These are phyloP conservation scores for Nezara viridula DNA, from an alignment of 2,888 invertebrate species.

Conservation along the genomic window DNA sequence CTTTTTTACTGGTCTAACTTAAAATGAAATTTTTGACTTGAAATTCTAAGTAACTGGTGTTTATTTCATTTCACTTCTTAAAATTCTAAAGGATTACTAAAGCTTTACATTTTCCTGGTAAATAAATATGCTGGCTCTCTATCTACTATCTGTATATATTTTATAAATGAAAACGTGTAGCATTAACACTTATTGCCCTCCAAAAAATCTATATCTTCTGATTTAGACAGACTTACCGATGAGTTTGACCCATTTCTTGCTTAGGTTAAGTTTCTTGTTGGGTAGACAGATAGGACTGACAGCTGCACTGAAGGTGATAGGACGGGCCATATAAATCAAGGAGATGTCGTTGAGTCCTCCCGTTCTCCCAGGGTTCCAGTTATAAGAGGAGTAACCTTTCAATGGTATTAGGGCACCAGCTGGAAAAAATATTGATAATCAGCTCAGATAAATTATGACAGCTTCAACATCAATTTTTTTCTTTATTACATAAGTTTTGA, in stretches of 20 bases:
- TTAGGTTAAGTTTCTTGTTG: slow-evolving; percentile 19
- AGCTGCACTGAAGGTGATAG: background rate
- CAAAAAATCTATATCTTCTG: too few relatives aligned
- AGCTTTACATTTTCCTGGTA: too few relatives aligned
- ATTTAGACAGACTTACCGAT: background rate
- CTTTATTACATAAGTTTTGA: too few relatives aligned
- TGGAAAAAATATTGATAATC: background rate
- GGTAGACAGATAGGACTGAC: slow-evolving; percentile 16
- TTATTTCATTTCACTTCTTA: too few relatives aligned
- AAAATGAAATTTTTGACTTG: too few relatives aligned
- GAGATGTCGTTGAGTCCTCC: background rate
- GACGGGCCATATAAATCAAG: background rate
- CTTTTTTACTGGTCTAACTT: too few relatives aligned
- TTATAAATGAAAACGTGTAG: too few relatives aligned
- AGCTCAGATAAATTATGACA: background rate
- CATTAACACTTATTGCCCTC: too few relatives aligned
- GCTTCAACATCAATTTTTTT: background rate
- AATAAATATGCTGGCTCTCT: too few relatives aligned
- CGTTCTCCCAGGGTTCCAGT: background rate
- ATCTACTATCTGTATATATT: too few relatives aligned
- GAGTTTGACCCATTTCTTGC: slow-evolving; percentile 16
- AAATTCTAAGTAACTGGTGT: too few relatives aligned
- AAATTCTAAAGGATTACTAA: too few relatives aligned
- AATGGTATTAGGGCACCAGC: background rate
- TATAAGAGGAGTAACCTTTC: background rate